Evolutionary conservation across 2,888 invertebrate species (phyloP).

Genomic region (Agriopis leucophaearia): DNA sequence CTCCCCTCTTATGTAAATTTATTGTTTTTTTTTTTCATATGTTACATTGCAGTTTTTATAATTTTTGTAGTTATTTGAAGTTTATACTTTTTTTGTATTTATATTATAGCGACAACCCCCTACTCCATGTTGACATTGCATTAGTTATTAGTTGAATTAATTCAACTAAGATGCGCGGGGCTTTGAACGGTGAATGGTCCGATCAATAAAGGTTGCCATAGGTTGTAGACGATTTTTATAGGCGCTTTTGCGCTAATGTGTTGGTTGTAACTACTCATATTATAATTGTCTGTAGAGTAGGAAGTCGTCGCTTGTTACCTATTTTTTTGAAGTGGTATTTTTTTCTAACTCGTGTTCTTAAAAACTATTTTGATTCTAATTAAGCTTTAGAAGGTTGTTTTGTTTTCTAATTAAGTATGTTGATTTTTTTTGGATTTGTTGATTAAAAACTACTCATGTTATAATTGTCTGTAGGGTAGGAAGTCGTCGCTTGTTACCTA

Average conservation of each 20-base stretch:
- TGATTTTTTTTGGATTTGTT: constrained; percentile 1
- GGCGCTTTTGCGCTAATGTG: not conserved
- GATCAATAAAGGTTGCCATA: not conserved
- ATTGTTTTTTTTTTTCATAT: no score
- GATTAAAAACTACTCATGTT: not conserved
- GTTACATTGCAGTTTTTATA: no score
- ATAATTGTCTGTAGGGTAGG: not conserved
- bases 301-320: not conserved
- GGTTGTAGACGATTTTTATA: not conserved
- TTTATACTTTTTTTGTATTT: no score
- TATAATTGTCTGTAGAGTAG: not conserved
- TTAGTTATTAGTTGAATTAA: no score
- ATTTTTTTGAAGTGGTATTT: no score
- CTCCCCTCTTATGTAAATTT: no score
- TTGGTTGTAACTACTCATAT: not conserved
- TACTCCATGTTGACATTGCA: no score
- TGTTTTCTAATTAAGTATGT: not conserved
- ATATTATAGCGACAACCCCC: no score
- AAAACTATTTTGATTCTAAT: not conserved
- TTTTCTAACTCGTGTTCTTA: not conserved
- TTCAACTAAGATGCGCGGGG: no score
- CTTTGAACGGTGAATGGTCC: no score
- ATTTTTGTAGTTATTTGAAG: no score
- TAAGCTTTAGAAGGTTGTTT: not conserved
- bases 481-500: not conserved